Conservation (phyloP, 2,888 invertebrate species). For the Stenurella melanura region DNA sequence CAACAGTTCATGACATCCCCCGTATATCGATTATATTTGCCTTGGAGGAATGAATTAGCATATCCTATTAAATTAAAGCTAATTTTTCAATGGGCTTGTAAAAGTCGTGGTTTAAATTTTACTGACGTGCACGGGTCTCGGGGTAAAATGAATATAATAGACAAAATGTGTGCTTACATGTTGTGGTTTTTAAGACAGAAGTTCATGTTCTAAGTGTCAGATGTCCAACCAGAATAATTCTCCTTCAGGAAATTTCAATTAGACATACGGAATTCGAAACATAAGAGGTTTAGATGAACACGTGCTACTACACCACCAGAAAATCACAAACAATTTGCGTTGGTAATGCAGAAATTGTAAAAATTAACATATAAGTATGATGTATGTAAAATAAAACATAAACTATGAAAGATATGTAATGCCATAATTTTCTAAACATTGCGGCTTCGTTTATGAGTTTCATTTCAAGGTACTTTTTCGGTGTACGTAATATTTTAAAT, state of each 20-base stretch:
- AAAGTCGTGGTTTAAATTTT: constrained; percentile 28
- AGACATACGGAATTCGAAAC: constrained; percentile 41
- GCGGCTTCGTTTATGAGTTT: no score
- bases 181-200: constrained; percentile 37
- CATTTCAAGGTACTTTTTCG: no score
- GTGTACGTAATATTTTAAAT: no score
- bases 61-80: not conserved
- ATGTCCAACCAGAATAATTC: constrained; percentile 36
- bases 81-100: not conserved
- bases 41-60: not conserved
- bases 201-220: constrained; percentile 39
- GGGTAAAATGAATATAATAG: constrained; percentile 22
- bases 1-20: no score
- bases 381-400: no score
- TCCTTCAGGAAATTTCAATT: constrained; percentile 40
- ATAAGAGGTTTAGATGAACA: constrained; percentile 16
- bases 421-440: no score
- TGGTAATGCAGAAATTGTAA: not conserved
- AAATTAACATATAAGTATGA: not conserved
- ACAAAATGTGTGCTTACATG: constrained; percentile 11
- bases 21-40: no score
- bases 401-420: no score
- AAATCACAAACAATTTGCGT: constrained; percentile 13
- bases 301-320: constrained; percentile 5
- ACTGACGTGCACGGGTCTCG: constrained; percentile 7